Evolutionary conservation across 2,113 vertebrate species (phyloP), one percentile per base, ranked within the genome.

Genomic region (Leptobrachium ailaonicum): DNA sequence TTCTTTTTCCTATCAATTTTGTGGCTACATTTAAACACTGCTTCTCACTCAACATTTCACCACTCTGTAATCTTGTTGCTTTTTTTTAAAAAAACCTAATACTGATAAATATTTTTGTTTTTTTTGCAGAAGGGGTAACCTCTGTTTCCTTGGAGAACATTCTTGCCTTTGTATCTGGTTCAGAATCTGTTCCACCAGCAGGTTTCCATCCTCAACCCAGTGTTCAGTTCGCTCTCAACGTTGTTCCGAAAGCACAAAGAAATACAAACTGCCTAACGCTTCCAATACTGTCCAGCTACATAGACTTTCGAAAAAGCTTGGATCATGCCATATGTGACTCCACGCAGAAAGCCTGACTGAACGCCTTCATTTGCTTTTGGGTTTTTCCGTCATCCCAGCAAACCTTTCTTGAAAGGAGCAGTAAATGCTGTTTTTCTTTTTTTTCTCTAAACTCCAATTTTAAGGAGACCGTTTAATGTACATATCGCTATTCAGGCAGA

Each of bases 301-400:
- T 90, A 76, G 82, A 90, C 56, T 99, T 99, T 84, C 96, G 96
- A 86, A 92, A 91, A 81, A 91, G 86, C 83, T 90, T 99, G 95
- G 96, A 99, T 79, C 90, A 94, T 53, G 85, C 94, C 5, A 87
- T 99, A 87, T 83, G 82, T 83, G 10, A 41, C 2, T 20, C 41
- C 11, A 4, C 47, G 2, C 11, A 6, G 2, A 80, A 58, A 12
- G 5, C 13, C 13, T 74, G 60, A 41, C 20, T 53, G 50, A 60
- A 11, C 56, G 6, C 11, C 56, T 12, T 64, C 32, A 20, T 64
- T 64, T 2, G 4, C 6, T 32, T 0, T 20, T 4, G 5, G 5
- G n/a, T 64, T 64, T 32, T n/a, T n/a, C n/a, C n/a, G n/a, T n/a
- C n/a, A 20, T 32, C 32, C 62, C 6, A 2, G n/a, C n/a, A 40